Percentiles rank a stretch among this genome's conserved stretches.
Conservation (phyloP, 2,113 vertebrate species). For the Pterophyllum scalare region DNA sequence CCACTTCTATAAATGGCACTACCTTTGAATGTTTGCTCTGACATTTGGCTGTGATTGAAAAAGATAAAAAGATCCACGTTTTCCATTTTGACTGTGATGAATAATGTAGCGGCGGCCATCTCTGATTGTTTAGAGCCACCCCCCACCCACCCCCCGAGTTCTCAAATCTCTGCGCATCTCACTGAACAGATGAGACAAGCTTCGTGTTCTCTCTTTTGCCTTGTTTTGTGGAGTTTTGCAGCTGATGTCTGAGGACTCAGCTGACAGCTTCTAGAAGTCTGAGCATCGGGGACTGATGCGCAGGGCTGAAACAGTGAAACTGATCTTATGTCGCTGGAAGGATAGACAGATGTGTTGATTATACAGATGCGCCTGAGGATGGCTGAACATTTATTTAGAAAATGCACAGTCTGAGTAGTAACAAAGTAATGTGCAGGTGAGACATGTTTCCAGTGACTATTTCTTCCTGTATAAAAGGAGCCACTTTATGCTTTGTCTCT, state of each 20-base stretch:
- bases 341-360: not conserved
- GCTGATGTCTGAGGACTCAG: conserved; percentile 29
- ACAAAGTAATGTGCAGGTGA: not conserved
- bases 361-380: not conserved
- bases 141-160: not conserved
- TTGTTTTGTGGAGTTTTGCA: conserved; percentile 15
- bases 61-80: conserved; percentile 14
- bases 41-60: conserved; percentile 35
- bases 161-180: conserved; percentile 11
- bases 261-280: conserved; percentile 10
- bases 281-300: not conserved
- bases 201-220: not conserved
- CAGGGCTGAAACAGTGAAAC: not conserved
- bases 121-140: conserved; percentile 22
- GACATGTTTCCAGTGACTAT: not conserved
- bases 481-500: not conserved
- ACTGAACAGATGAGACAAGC: conserved; percentile 34
- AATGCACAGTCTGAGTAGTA: not conserved
- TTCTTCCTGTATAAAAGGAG: not conserved
- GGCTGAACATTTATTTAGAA: not conserved
- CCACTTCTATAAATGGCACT: not conserved
- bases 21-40: conserved; percentile 14
- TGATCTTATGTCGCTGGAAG: not conserved
- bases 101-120: conserved; percentile 29
- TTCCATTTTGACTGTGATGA: conserved; percentile 18